Percentiles rank a stretch among this genome's conserved stretches.
These are phyloP conservation scores for Listrodromus nycthemerus DNA, from an alignment of 2,888 invertebrate genomes.

Conservation along the genomic window DNA sequence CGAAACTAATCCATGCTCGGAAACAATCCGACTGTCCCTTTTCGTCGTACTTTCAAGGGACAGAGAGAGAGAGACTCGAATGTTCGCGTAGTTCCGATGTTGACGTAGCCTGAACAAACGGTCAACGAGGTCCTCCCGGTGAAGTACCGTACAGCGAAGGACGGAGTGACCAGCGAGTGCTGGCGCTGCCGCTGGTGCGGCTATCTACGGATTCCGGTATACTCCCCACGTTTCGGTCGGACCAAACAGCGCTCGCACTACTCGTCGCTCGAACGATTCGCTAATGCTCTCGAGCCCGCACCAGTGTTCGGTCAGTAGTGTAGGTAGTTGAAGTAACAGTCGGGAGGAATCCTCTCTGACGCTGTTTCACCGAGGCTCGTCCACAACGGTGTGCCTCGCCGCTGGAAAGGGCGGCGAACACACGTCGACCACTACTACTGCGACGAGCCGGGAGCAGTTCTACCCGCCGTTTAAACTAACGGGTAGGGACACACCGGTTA, in stretches of 20 bases:
- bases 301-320: slow-evolving; percentile 45
- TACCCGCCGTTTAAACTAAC: slow-evolving; percentile 59
- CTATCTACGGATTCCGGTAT: slow-evolving; percentile 60
- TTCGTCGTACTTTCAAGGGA: slow-evolving; percentile 4
- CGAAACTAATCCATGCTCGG: slow-evolving; percentile 25
- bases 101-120: slow-evolving; percentile 59
- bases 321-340: slow-evolving; percentile 39
- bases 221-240: slow-evolving; percentile 53
- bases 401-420: slow-evolving; percentile 48
- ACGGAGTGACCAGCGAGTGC: slow-evolving; percentile 19
- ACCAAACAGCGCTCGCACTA: slow-evolving; percentile 57
- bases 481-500: slow-evolving; percentile 55
- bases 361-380: slow-evolving; percentile 42
- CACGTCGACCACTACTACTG: slow-evolving; percentile 35
- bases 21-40: slow-evolving; percentile 2
- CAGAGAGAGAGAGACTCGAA: slow-evolving; percentile 13
- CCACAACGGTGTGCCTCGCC: not conserved
- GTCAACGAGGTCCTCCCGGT: slow-evolving; percentile 47
- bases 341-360: slow-evolving; percentile 24
- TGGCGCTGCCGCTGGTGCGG: slow-evolving; percentile 6
- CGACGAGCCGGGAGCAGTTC: slow-evolving; percentile 38
- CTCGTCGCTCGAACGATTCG: slow-evolving; percentile 46
- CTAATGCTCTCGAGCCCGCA: slow-evolving; percentile 48
- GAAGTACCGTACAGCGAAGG: slow-evolving; percentile 6
- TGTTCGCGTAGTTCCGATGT: slow-evolving; percentile 28